Base-by-base conservation (phyloP, 2,113 vertebrate species). In the Phalacrocorax carbo region DNA sequence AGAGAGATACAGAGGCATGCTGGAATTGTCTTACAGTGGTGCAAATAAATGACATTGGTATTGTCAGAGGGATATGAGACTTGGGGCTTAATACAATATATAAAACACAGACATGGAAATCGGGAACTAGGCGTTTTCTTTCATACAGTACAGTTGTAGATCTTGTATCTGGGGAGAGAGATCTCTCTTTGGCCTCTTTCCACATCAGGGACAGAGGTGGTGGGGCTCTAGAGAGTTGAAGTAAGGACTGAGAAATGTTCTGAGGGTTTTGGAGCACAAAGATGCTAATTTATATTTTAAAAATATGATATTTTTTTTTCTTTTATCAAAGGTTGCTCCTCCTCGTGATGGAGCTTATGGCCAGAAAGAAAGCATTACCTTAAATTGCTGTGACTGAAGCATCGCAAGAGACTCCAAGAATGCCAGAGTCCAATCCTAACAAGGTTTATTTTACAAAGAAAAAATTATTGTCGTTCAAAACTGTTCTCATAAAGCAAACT, bases 141-240 rank as follows among this genome's bases (percentile, higher is more conserved):
- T 18, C 1, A 1, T 46, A 27, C 13, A 29, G 32, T 9, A 27
- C 13, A 29, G 32, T 9, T 0, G 0, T 42, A 20, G 7, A 26
- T 57, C 25, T 79, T 46, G 36, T 90, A 42, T 22, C 14, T 62
- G 32, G 54, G 48, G n/a, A 88, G 72, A 44, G 32, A 1, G 0
- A 8, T 69, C 49, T 88, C 15, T 66, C 55, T 44, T 69, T 84
- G 34, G 15, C 15, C 2, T 61, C 34, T 82, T 49, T 73, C 15
- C 15, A 10, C 17, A 13, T 13, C 3, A 13, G n/a, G 44, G 51
- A 22, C 11, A 49, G 69, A 87, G 38, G 4, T n/a, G 7, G 6
- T 91, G 48, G 11, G 34, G 22, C 44, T 82, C n/a, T 69, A 60
- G 29, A 58, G 82, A 77, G 36, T 82, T 52, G 52, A 75, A 87